Base-by-base conservation (phyloP, 1,140 invertebrate species). In the Pinna nobilis region DNA sequence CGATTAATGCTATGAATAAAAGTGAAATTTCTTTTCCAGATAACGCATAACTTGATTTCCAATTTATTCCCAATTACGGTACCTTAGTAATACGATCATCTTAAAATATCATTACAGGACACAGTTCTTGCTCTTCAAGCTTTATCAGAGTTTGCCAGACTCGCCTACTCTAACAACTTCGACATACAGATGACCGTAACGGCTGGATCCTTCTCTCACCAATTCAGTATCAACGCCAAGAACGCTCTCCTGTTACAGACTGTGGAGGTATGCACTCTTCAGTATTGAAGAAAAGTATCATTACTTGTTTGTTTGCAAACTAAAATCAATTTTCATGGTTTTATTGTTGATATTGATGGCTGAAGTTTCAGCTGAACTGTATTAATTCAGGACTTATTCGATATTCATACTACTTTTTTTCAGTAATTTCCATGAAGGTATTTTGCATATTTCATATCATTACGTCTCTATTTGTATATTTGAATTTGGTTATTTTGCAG, bases 111-210 rank as follows among this genome's bases (percentile, higher is more conserved):
- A n/a, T 60, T 75, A 7, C 79, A 90, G 86, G 90, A 91, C 76
- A 91, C 90, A 1, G 89, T 91, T 11, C 65, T 91, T 18, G 90
- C 86, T 23, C 80, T 91, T 6, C 87, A 90, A 74, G 88, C 90
- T 6, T 78, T 91, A 33, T 86, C 89, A 6, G 78, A 86, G 32
- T 91, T 85, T 67, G 84, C 85, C 18, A 70, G 47, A 11, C 77
- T 83, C 69, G 77, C 70, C 5, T 84, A 80, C 70, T 76, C 77
- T 50, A 75, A 79, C 50, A 80, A 68, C 47, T 82, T 84, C 60
- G 53, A 85, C 51, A 67, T 87, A 6, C 71, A 81, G 47, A 64
- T 84, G 1, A 69, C 66, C n/a, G 73, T 80, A 3, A 74, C 57
- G 7, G 77, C 78, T 15, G 76, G 69, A 55, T 63, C 55, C n/a